Evolutionary conservation across 2,113 vertebrate species (phyloP), one percentile per base, ranked within the genome.

Genomic region (Sinocyclocheilus maitianheensis): DNA sequence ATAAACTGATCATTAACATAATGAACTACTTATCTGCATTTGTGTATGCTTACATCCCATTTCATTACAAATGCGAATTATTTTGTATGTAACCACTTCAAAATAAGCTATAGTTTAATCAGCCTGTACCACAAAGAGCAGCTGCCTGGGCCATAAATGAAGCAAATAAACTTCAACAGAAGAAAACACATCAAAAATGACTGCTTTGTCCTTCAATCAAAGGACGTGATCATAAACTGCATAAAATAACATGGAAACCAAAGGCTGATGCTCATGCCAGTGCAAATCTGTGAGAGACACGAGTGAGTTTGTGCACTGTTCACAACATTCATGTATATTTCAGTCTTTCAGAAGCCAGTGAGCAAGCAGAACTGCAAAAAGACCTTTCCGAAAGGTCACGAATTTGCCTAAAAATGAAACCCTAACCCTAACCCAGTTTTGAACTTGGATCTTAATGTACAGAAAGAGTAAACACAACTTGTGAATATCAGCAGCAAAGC

Each of bases 401-500:
- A 34, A 63, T 67, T n/a, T 40, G n/a, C 13, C 51, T 26, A 26
- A 26, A 26, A 26, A 26, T 26, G 26, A 26, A 26, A 26, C 26
- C 26, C 26, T 26, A 26, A 26, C 26, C 26, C 26, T 26, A 26
- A 26, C 26, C 26, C 22, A 40, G 18, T 34, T 85, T 51, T 24
- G 37, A 69, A 37, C 43, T 71, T 26, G 26, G 34, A 48, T 46
- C 67, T 34, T 63, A 63, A 77, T 60, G 51, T 55, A 51, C 48
- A 85, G 46, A 43, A 80, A 80, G 34, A 74, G 43, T 1, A 18
- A 74, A 24, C 40, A 20, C 18, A 65, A 24, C 43, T 22, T 30
- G 53, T 3, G 46, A 76, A 82, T 60, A 67, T 90, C 83, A 91
- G 83, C 90, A 81, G 89, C 85, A 90, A 83, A 62, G 53, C 43